phyloP scores from a whole-genome alignment of 35 echinoderm and acorn worm species.

The Strongylocentrotus purpuratus region DNA sequence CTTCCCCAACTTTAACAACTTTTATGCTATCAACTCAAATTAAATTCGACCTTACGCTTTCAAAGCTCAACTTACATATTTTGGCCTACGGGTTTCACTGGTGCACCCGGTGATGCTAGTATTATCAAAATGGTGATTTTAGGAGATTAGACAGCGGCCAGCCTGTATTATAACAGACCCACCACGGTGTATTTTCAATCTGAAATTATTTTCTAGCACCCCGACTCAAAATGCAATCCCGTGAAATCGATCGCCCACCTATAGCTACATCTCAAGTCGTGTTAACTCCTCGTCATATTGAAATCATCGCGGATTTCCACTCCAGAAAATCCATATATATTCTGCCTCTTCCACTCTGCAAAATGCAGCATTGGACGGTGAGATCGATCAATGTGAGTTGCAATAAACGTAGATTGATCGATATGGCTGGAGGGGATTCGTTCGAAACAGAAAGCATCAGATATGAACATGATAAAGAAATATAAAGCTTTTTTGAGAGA shows the following conservation, averaged over 20 bases:
- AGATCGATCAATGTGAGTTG: slow-evolving; percentile 5
- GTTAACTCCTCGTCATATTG: slow-evolving; percentile 5
- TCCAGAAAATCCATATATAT: neutral
- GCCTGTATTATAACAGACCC: neutral
- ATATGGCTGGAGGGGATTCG: neutral
- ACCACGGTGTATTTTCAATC: neutral
- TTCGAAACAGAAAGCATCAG: neutral
- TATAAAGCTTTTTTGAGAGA: too few relatives aligned
- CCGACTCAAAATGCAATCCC: neutral
- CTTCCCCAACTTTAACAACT: neutral
- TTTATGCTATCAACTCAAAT: neutral
- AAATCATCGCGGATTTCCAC: slow-evolving; percentile 3
- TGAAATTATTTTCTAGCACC: slow-evolving; percentile 1
- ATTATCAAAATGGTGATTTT: neutral
- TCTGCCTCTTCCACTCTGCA: neutral
- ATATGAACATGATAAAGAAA: too few relatives aligned
- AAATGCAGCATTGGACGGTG: neutral
- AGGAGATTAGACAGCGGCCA: too few relatives aligned
- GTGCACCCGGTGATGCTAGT: neutral
- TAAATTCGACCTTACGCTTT: neutral
- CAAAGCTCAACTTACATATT: too few relatives aligned
- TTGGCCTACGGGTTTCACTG: neutral
- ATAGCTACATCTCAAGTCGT: neutral
- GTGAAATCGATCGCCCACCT: neutral
- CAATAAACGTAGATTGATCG: slow-evolving; percentile 15